Evolutionary conservation across 2,797 vertebrate species (phyloP), one percentile per base, ranked within the genome.

Genomic region (Diplodus puntazzo): DNA sequence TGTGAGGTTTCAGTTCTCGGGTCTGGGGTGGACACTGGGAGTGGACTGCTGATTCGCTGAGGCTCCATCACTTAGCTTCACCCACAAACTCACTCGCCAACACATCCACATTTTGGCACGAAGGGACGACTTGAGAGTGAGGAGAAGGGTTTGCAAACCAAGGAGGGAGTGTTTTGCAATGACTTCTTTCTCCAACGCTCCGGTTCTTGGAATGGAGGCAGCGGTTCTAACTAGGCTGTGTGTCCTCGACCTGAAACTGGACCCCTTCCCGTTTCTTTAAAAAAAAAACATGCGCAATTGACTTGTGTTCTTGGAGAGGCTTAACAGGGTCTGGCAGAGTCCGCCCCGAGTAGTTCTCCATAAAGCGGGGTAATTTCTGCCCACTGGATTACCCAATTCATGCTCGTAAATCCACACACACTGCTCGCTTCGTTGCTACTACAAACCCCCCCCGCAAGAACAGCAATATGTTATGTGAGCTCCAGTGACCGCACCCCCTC

Each of bases 311-410:
- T 76, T 81, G 63, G 75, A 77, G 67, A 57, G 55, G 50, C 78
- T 84, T 79, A 77, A 83, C 81, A 58, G 53, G 61, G 72, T 88
- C 78, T 87, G 80, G 80, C 79, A 74, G 42, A 73, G 72, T 72
- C 42, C 16, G 34, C 2, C 13, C 42, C 7, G 6, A 77, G 75
- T 80, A 81, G 58, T 69, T 87, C 84, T 82, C 84, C 82, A 89
- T 89, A 87, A 92, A 89, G 64, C 13, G 5, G 30, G 79, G 55
- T 88, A 80, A 88, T 88, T 87, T 86, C 76, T 87, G 73, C 82
- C 79, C 81, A 83, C 68, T 79, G 83, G 80, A 86, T 93, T 91
- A 88, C 89, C 69, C 84, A 81, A 87, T 78, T 79, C 84, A 66
- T 67, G 73, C 80, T 84, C 61, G 69, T 83, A 90, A 89, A 84